phyloP scores from a whole-genome alignment of 2,113 vertebrate genomes.

The Zapornia atra region DNA sequence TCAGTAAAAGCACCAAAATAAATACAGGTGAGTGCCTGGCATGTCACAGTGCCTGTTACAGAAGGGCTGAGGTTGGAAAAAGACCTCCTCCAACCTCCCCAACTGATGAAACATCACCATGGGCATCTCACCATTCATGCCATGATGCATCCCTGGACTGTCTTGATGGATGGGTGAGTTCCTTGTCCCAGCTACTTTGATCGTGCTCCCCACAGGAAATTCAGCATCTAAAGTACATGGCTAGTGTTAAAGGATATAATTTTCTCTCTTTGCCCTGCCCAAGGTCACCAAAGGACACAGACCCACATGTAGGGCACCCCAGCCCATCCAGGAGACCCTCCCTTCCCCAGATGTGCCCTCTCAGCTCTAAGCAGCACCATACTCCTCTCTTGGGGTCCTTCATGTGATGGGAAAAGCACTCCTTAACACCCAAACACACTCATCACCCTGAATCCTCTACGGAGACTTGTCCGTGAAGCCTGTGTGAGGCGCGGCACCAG shows the following conservation, averaged over 20 bases:
- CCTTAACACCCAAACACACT: neutral
- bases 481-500: rapidly evolving
- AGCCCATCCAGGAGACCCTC: neutral
- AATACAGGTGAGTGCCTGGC: neutral
- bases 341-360: neutral
- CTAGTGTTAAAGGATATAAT: neutral
- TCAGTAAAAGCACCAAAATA: neutral
- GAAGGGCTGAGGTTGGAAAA: neutral
- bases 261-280: neutral
- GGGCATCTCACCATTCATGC: neutral
- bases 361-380: neutral
- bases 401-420: neutral
- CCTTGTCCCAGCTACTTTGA: neutral
- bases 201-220: neutral
- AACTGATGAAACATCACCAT: rapidly evolving
- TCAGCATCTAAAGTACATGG: neutral
- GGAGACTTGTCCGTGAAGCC: neutral
- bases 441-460: neutral
- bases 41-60: neutral
- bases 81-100: neutral
- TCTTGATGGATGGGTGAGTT: neutral
- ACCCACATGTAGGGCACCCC: neutral
- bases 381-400: neutral
- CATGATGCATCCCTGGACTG: rapidly evolving
- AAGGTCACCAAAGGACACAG: neutral